Evolutionary conservation across 2,113 vertebrate genomes (phyloP), one percentile per base, ranked within the genome.

Genomic region (Ameiurus melas): DNA sequence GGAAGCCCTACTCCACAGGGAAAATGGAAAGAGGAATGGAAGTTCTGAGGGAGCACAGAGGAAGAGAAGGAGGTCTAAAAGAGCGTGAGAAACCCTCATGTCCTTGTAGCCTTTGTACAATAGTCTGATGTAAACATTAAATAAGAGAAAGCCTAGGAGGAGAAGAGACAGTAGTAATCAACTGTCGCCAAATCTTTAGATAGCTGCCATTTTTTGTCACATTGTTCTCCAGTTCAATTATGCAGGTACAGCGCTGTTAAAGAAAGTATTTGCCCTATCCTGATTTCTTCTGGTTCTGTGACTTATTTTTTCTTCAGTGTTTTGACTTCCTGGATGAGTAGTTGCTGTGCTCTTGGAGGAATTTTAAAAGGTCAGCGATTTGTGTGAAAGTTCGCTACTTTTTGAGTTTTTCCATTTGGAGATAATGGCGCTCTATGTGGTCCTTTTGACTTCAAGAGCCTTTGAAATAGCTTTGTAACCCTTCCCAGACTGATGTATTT

Each of bases 71-170:
- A 84, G 51, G 68, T 64, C 85, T 58, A 47, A 85, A 75, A 78
- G 89, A 85, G 86, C 89, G 79, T 91, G 91, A 90, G 91, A 92
- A 88, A 82, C 43, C 19, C 39, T 88, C 80, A 84, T 36, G 87
- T 91, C 86, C 90, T 71, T 27, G 36, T 33, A 10, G 51, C 47
- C 25, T 43, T 51, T 58, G 60, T 78, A 84, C 22, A 64, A 39
- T 17, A 27, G 20, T 20, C 6, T 43, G 7, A 39, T 33, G 43
- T 84, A 33, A 75, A 60, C 39, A 17, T 53, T 25, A 36, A 84
- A 6, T 55, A 36, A 84, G 5, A 66, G 47, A 57, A 73, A 55
- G 16, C 12, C 25, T 12, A 27, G 13, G 70, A 55, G 43, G 3
- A 43, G 17, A 36, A n/a, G 51, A 82, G 19, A 25, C 25, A 1